A percentile compares a stretch with the other conserved stretches of the same genome.
phyloP scores from a whole-genome alignment of 2,113 vertebrate species.

The Odocoileus hemionus region DNA sequence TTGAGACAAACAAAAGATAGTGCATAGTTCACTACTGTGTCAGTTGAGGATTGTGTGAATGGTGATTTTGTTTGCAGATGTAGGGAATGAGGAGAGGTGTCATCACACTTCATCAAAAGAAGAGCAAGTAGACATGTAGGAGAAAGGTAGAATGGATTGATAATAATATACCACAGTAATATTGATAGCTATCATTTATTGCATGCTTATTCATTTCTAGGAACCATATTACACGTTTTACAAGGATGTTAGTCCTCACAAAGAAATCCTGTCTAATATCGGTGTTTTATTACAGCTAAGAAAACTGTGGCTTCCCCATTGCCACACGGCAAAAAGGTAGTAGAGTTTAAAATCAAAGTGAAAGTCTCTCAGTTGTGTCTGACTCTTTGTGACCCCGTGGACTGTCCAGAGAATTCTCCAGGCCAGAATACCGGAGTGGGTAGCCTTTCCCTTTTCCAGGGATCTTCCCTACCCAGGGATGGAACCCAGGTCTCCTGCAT shows the following conservation, averaged over 20 bases:
- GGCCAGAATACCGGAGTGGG: neutral
- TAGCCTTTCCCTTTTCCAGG: neutral
- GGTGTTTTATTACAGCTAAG: neutral
- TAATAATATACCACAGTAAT: neutral
- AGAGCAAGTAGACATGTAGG: neutral
- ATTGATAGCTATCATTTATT: neutral
- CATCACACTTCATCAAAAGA: neutral
- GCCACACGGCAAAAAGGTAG: neutral
- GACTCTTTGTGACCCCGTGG: neutral
- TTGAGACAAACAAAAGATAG: conserved; percentile 22
- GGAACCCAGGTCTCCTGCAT: neutral
- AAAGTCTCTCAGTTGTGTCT: neutral
- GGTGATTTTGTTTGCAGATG: neutral
- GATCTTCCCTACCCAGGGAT: neutral
- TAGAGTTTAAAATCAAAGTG: neutral
- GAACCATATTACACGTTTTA: neutral
- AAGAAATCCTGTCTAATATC: neutral
- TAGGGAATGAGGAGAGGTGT: neutral
- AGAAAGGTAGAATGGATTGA: neutral
- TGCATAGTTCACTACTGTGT: neutral
- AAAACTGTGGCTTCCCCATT: neutral
- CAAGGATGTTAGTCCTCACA: neutral
- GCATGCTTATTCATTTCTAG: neutral
- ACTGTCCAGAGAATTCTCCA: neutral
- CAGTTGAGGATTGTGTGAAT: neutral